These are phyloP conservation scores for Cnemophilus loriae DNA, from an alignment of 2,113 vertebrate genomes.

Conservation along the genomic window DNA sequence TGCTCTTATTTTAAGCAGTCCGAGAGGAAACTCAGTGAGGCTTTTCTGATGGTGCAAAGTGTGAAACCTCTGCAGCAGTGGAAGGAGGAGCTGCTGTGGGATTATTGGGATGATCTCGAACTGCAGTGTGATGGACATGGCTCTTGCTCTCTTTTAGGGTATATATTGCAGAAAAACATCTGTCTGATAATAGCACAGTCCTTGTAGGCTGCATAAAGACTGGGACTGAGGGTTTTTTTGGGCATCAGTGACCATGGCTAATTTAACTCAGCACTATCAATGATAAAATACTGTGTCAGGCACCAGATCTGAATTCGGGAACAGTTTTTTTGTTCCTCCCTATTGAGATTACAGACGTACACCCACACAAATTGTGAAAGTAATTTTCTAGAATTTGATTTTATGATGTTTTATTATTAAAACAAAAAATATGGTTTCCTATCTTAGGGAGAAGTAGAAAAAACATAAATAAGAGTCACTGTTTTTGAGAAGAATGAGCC, in stretches of 20 bases:
- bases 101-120: not conserved
- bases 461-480: constrained; percentile 9
- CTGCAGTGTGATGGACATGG: not conserved
- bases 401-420: constrained; percentile 33
- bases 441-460: constrained; percentile 37
- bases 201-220: not conserved
- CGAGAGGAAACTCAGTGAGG: not conserved
- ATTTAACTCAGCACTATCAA: constrained; percentile 49
- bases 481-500: not conserved
- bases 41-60: not conserved
- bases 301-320: constrained; percentile 6
- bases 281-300: constrained; percentile 41
- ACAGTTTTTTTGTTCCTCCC: not conserved
- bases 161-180: not conserved
- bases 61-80: not conserved
- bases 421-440: constrained; percentile 57
- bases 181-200: not conserved
- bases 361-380: constrained; percentile 12
- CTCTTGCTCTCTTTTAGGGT: not conserved
- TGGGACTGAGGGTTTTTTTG: constrained; percentile 24
- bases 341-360: constrained; percentile 34
- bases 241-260: constrained; percentile 56
- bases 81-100: not conserved
- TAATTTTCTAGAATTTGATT: constrained; percentile 59
- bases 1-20: not conserved